Evolutionary conservation across 2,888 invertebrate genomes (phyloP).

Genomic region (Sarcophaga subvicina): DNA sequence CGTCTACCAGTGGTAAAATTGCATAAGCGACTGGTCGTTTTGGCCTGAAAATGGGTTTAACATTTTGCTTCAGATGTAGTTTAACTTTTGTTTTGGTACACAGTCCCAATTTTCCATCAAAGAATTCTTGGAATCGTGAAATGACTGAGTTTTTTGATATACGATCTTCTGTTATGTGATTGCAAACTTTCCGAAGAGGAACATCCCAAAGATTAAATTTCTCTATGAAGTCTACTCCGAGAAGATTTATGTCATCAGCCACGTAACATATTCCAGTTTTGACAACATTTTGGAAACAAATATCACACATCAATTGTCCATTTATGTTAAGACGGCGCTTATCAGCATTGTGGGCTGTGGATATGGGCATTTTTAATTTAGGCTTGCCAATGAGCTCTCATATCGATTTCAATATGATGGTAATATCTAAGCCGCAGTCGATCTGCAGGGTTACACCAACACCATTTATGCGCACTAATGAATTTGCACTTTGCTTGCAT

Average conservation of each 20-base stretch:
- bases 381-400: constrained; percentile 42
- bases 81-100: constrained; percentile 17
- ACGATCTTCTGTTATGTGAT: background rate
- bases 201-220: constrained; percentile 22
- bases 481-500: constrained; percentile 7
- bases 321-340: background rate
- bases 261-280: constrained; percentile 5
- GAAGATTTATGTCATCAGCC: constrained; percentile 1
- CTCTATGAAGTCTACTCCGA: constrained; percentile 2
- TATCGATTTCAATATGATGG: constrained; percentile 34
- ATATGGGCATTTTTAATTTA: background rate
- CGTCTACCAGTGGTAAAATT: constrained; percentile 53
- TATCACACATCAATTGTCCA: background rate
- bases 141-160: background rate
- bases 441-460: constrained; percentile 25
- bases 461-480: constrained; percentile 16
- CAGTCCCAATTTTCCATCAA: background rate
- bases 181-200: constrained; percentile 1
- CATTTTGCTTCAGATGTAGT: constrained; percentile 22
- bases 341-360: background rate
- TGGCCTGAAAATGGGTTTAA: constrained; percentile 54
- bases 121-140: background rate
- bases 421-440: constrained; percentile 49
- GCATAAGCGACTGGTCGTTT: constrained; percentile 67
- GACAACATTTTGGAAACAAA: background rate